Evolutionary conservation across 1,140 invertebrate genomes (phyloP).

Genomic region (Lordiphosa stackelbergi): DNA sequence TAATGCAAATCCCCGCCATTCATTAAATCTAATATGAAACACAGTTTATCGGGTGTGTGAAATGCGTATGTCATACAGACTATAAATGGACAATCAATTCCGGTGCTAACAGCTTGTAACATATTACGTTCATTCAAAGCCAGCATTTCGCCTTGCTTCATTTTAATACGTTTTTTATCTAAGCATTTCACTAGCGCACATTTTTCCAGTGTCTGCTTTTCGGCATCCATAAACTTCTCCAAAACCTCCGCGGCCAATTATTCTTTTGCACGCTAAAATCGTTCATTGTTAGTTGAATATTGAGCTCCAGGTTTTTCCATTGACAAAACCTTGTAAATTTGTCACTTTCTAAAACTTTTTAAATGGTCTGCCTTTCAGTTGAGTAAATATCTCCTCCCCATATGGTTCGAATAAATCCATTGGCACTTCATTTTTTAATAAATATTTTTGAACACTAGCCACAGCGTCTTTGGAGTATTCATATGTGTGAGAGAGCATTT

Average conservation of each 20-base stretch:
- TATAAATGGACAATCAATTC: conserved; percentile 99
- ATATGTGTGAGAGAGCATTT: conserved; percentile 98
- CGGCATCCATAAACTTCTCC: conserved; percentile 99
- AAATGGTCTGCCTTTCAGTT: too few relatives aligned
- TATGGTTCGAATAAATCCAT: conserved; percentile 98
- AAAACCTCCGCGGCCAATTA: conserved; percentile 99
- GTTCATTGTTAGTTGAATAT: conserved; percentile 99
- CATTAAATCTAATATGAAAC: conserved; percentile 99
- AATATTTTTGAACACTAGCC: conserved; percentile 97
- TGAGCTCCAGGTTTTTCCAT: too few relatives aligned
- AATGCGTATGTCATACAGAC: conserved; percentile 99
- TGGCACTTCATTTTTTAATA: conserved; percentile 98
- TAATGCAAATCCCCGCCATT: conserved; percentile 99
- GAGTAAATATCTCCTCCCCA: too few relatives aligned
- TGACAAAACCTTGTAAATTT: too few relatives aligned
- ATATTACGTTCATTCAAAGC: conserved; percentile 99
- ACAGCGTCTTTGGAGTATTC: conserved; percentile 98
- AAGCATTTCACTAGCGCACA: conserved; percentile 99
- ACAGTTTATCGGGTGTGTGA: conserved; percentile 99
- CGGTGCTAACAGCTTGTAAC: conserved; percentile 98
- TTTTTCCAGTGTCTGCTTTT: conserved; percentile 99
- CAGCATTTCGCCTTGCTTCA: conserved; percentile 99
- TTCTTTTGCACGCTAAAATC: conserved; percentile 99
- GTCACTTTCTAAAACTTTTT: too few relatives aligned
- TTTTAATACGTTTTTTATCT: conserved; percentile 99